Conservation (phyloP, 1,140 invertebrate species). For the Agrypnia vestita region DNA sequence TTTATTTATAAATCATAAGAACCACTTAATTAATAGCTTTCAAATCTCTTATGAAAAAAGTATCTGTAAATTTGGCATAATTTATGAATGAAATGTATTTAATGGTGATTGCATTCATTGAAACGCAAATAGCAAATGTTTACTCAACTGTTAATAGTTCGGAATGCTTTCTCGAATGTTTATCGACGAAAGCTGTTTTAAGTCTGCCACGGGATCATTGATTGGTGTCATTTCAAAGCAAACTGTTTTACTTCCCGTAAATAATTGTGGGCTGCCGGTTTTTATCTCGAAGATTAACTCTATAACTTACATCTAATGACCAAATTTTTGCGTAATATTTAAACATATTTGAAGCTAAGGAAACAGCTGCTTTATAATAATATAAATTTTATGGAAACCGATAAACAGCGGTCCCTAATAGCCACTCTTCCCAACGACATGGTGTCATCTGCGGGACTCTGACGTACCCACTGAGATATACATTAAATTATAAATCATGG, state of each 20-base stretch:
- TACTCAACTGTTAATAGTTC: constrained; percentile 2
- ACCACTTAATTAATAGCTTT: background rate
- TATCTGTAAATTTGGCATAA: background rate
- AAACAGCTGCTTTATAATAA: constrained; percentile 23
- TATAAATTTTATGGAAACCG: background rate
- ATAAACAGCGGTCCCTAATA: background rate
- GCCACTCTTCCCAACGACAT: background rate
- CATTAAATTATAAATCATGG: background rate
- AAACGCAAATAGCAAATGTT: background rate
- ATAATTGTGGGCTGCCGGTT: background rate
- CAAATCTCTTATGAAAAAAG: background rate
- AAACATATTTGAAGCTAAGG: background rate
- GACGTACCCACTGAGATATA: background rate
- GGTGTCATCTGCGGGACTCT: background rate
- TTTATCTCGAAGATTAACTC: background rate
- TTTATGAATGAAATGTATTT: constrained; percentile 9
- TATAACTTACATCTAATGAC: background rate
- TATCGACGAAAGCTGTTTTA: background rate
- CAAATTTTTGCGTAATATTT: background rate
- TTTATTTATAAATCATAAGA: background rate
- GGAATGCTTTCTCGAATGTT: constrained; percentile 12
- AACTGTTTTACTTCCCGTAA: constrained; percentile 20
- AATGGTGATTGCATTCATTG: constrained; percentile 16
- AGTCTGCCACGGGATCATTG: constrained; percentile 6
- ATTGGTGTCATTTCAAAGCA: constrained; percentile 25